Base-by-base conservation (phyloP, 2,888 invertebrate genomes). In the Pristionchus entomophagus region DNA sequence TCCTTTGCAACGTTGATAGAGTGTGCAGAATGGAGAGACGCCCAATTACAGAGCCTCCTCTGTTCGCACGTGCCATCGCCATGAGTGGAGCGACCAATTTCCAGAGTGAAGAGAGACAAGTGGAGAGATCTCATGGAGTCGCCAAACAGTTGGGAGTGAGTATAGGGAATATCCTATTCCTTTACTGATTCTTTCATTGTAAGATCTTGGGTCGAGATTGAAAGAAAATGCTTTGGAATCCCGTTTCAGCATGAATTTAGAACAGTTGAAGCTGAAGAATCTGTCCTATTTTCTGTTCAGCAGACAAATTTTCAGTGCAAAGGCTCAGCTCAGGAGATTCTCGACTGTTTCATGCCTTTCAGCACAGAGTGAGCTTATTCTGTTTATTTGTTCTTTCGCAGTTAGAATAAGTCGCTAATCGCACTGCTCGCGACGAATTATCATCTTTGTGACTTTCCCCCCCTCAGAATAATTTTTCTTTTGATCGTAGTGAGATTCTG, bases 311-410 rank as follows among this genome's bases (percentile, higher is more conserved):
- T 80, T 29, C 51, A 80, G 59, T 82, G 82, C 29, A 26, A 10
- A 2, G 82, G 82, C n/a, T 56, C 82, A 3, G 82, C 82, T 19
- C 29, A 59, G 38, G 82, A 56, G n/a, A 82, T 82, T 17, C 17
- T 82, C 2, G 82, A 56, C 32, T 82, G 82, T n/a, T 8, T 82
- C 59, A 35, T 38, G 19, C 38, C 38, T 8, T 19, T 45, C 4
- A 82, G 26, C 17, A 82, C 82, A 3, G 82, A 82, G 82, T 82
- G 0, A 41, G 82, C 0, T 51, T 80, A 49, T 17, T 14, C 8
- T 51, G 29, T 14, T 0, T 41, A 8, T 73, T 14, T 2, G 2
- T 17, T 12, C 3, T 32, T 32, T 51, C 1, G 10, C 8, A 32
- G 10, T 56, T 17, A 22, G 19, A n/a, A 29, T 29, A 35, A 41